Evolutionary conservation across 2,113 vertebrate species (phyloP).

Genomic region (Apteryx owenii): DNA sequence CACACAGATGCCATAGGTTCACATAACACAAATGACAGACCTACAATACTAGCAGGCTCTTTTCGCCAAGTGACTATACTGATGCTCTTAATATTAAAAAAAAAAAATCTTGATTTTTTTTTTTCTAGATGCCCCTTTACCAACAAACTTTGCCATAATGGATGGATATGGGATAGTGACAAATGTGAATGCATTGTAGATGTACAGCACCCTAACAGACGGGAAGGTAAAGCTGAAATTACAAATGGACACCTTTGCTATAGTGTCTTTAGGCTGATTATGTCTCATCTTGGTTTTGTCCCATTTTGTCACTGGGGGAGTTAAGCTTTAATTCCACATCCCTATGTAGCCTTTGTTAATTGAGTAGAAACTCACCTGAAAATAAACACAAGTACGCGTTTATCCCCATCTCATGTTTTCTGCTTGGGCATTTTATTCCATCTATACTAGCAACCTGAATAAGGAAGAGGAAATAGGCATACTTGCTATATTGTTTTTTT

Average conservation of each 20-base stretch:
- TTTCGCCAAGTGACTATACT: not conserved
- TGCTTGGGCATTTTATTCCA: not conserved
- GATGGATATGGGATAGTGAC: conserved; percentile 90
- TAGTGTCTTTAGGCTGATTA: not conserved
- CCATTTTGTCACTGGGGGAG: not conserved
- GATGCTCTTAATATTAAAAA: not conserved
- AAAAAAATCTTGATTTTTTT: not conserved
- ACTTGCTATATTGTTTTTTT: not conserved
- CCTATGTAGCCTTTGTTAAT: not conserved
- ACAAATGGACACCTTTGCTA: not conserved
- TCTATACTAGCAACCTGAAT: not conserved
- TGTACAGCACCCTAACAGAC: conserved; percentile 65
- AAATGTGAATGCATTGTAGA: conserved; percentile 87
- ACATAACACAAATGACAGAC: accelerated
- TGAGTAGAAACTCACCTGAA: not conserved
- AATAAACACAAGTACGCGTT: not conserved
- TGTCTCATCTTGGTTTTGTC: not conserved
- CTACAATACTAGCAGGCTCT: not conserved
- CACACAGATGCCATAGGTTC: not conserved
- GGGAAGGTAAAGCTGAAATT: conserved; percentile 72
- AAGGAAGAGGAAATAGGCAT: not conserved
- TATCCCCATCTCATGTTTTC: not conserved
- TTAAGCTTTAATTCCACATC: not conserved
- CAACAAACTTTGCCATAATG: conserved; percentile 78
- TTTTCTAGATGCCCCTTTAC: conserved; percentile 76